A percentile compares a stretch with the other conserved stretches of the same genome.
Evolutionary conservation across 2,888 invertebrate species (phyloP).

Genomic region (Leptinotarsa tumamoca): DNA sequence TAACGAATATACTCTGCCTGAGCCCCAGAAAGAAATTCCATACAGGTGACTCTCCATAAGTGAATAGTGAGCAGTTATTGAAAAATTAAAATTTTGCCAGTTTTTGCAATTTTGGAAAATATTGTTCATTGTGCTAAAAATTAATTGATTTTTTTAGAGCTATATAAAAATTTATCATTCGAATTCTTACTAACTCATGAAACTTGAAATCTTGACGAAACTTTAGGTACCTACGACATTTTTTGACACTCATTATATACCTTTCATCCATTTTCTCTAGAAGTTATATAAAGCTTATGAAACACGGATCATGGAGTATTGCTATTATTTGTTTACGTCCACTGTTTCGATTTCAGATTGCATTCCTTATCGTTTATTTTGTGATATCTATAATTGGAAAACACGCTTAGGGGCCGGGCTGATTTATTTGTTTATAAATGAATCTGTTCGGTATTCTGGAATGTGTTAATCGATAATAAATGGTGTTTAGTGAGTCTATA

Average conservation of each 20-base stretch:
- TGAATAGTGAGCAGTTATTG: too few relatives aligned
- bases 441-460: slow-evolving; percentile 14
- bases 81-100: too few relatives aligned
- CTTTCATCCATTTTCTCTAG: neutral
- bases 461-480: slow-evolving; percentile 9
- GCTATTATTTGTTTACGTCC: slow-evolving; percentile 16
- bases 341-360: slow-evolving; percentile 8
- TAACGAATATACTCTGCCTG: too few relatives aligned
- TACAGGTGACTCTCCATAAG: too few relatives aligned
- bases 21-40: too few relatives aligned
- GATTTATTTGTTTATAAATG: slow-evolving; percentile 20
- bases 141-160: too few relatives aligned
- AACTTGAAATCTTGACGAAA: too few relatives aligned
- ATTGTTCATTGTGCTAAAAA: too few relatives aligned
- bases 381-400: slow-evolving; percentile 26
- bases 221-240: too few relatives aligned
- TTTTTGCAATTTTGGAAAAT: too few relatives aligned
- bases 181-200: too few relatives aligned
- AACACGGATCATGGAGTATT: slow-evolving; percentile 2
- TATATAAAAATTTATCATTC: too few relatives aligned
- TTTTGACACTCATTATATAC: neutral
- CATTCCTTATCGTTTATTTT: slow-evolving; percentile 20
- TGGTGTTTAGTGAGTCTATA: slow-evolving; percentile 9
- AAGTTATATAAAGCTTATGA: neutral
- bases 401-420: slow-evolving; percentile 3